A percentile compares a stretch with the other conserved stretches of the same genome.
These are phyloP conservation scores for Heliocidaris erythrogramma DNA, from an alignment of 35 echinoderm and acorn worm species.

Conservation along the genomic window DNA sequence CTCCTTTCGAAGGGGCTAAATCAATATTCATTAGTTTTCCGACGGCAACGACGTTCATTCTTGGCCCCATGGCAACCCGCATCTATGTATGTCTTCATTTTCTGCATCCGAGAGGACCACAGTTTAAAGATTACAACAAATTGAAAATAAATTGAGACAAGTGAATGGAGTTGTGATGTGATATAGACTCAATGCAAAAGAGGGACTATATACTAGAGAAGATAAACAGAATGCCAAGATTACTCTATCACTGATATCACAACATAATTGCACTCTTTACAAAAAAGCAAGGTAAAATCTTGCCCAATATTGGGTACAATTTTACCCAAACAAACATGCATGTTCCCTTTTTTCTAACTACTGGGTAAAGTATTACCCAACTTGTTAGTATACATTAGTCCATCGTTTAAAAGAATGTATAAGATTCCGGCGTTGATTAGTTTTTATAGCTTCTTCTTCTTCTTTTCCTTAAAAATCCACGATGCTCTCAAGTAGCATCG, in stretches of 20 bases:
- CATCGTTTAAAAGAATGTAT: not conserved
- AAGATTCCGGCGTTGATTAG: not conserved
- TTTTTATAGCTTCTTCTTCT: not conserved
- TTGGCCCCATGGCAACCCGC: not conserved
- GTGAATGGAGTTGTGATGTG: not conserved
- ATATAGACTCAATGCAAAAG: not conserved
- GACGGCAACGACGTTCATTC: not conserved
- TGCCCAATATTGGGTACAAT: not conserved
- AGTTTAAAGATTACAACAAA: not conserved
- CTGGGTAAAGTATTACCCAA: too few species aligned
- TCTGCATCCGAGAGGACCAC: not conserved
- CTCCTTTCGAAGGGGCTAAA: not conserved
- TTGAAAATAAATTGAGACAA: not conserved
- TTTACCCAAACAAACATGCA: too few species aligned
- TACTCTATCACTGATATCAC: not conserved
- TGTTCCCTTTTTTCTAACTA: not conserved
- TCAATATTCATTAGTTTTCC: not conserved
- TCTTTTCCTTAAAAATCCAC: too few species aligned
- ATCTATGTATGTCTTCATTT: not conserved
- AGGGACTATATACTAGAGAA: not conserved
- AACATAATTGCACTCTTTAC: not conserved
- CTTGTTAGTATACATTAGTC: too few species aligned
- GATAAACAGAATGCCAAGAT: not conserved
- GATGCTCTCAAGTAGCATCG: too few species aligned
- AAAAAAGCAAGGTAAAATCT: not conserved